Conservation (phyloP, 2,797 vertebrate genomes). For the Enteromius radiatus region DNA sequence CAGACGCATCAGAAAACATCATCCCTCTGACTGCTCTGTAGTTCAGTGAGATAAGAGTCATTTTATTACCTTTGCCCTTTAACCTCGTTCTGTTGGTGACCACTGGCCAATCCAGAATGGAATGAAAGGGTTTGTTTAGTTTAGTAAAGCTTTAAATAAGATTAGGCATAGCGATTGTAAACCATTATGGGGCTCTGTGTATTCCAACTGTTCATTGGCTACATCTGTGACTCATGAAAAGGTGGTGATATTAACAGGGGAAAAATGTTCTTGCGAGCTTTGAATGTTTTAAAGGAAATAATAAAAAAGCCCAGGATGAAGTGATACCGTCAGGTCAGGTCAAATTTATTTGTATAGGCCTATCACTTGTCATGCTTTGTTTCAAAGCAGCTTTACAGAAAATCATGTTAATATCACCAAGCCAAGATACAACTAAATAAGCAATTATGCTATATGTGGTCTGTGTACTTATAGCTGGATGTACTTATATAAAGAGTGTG, state of each 20-base stretch:
- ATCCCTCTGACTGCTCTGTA: constrained; percentile 23
- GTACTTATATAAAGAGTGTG: background rate
- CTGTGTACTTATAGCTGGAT: background rate
- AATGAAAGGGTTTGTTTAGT: constrained; percentile 57
- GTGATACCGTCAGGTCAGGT: background rate
- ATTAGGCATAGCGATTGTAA: constrained; percentile 46
- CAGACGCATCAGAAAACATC: constrained; percentile 33
- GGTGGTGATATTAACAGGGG: background rate
- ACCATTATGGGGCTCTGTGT: constrained; percentile 30
- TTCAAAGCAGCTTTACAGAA: background rate
- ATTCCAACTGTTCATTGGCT: constrained; percentile 24
- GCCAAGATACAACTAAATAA: background rate
- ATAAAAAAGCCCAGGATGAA: background rate
- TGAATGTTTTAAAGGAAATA: background rate
- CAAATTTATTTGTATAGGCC: background rate
- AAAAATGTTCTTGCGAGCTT: background rate
- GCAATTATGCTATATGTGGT: background rate
- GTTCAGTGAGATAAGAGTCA: constrained; percentile 39
- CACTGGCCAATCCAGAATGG: constrained; percentile 36
- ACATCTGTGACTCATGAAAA: constrained; percentile 15
- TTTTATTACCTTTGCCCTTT: constrained; percentile 59
- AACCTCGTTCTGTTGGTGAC: constrained; percentile 53
- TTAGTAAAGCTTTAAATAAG: constrained; percentile 60
- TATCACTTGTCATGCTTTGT: background rate
- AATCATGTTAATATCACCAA: background rate